These are phyloP conservation scores for Itoplectis maculator DNA, from an alignment of 2,888 invertebrate genomes.

Conservation along the genomic window DNA sequence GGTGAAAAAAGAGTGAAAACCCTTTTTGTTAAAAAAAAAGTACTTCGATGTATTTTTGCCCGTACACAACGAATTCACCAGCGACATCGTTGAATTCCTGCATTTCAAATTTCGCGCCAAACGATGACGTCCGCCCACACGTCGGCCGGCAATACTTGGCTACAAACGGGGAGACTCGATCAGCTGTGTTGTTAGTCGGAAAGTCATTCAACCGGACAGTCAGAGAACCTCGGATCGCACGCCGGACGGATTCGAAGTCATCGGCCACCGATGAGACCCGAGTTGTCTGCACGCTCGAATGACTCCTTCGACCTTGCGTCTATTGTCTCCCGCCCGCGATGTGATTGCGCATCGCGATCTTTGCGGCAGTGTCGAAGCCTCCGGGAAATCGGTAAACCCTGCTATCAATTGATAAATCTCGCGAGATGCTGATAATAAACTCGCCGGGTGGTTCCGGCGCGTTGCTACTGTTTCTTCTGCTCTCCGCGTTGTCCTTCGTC, in stretches of 20 bases:
- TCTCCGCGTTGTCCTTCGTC: conserved; percentile 12
- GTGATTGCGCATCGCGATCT: neutral
- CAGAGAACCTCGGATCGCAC: neutral
- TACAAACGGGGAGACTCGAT: neutral
- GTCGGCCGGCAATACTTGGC: neutral
- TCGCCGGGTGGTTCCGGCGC: neutral
- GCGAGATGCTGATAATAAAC: neutral
- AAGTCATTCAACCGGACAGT: neutral
- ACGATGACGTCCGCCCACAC: neutral
- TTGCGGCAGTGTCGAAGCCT: neutral
- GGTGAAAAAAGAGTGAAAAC: too few relatives aligned
- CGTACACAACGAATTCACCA: neutral
- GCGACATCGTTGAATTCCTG: neutral
- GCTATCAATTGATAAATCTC: neutral
- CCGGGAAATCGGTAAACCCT: neutral
- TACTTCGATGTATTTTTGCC: too few relatives aligned
- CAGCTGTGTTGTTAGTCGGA: neutral
- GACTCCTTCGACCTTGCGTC: neutral
- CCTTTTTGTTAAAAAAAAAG: too few relatives aligned
- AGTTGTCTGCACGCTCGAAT: neutral
- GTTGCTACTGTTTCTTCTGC: conserved; percentile 32
- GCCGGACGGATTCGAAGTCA: neutral
- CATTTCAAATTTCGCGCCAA: neutral
- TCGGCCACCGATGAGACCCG: neutral
- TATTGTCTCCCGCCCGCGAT: neutral